Conservation (phyloP, 1,140 invertebrate genomes). For the Lepidostoma basale region DNA sequence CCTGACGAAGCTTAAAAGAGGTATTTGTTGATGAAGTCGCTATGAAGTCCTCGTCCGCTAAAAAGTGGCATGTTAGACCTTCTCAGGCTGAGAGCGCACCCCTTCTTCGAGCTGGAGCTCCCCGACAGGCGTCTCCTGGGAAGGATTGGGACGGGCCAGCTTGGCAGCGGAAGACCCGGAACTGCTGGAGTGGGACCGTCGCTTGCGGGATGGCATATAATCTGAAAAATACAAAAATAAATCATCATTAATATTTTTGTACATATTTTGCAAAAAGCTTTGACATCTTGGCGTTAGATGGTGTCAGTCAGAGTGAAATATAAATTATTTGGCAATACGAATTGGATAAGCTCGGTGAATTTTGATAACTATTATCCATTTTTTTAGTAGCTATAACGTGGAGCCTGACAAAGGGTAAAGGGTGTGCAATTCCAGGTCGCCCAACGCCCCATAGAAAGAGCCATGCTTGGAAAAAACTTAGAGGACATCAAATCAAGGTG, state of each 20-base stretch:
- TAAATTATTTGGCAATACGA: not conserved
- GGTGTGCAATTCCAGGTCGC: too few species aligned
- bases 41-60: not conserved
- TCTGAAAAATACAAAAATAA: constrained; percentile 36
- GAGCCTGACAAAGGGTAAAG: not conserved
- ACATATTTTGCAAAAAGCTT: not conserved
- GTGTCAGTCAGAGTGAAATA: not conserved
- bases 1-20: too few species aligned
- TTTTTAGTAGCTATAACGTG: not conserved
- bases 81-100: not conserved
- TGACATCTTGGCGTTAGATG: not conserved
- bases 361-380: not conserved
- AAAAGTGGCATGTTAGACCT: not conserved
- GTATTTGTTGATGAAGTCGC: not conserved
- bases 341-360: not conserved
- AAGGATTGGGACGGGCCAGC: constrained; percentile 15
- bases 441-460: too few species aligned
- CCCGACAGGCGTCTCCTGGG: not conserved
- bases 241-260: not conserved
- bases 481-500: too few species aligned
- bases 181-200: constrained; percentile 2
- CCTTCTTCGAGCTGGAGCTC: not conserved
- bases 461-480: too few species aligned
- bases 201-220: constrained; percentile 34
- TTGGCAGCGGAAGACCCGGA: constrained; percentile 8